Conservation (phyloP, 2,797 vertebrate genomes). For the Muscicapa comitata region DNA sequence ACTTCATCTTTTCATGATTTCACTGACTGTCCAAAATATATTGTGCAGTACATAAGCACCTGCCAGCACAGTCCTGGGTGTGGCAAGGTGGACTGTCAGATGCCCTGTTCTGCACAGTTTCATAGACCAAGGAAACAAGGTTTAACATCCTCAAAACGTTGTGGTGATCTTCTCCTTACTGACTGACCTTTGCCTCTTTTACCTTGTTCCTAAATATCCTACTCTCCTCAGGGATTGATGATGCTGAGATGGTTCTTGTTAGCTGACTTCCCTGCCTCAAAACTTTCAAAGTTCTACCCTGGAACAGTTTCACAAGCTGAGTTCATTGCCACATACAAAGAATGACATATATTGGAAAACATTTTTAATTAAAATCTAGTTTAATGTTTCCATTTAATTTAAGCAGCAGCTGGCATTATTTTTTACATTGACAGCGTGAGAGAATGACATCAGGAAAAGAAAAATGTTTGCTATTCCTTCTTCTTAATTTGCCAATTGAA, state of each 20-base stretch:
- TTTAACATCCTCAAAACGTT: not conserved
- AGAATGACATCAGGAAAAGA: not conserved
- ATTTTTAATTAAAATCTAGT: constrained; percentile 42
- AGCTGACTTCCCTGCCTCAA: not conserved
- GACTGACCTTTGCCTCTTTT: not conserved
- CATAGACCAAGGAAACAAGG: not conserved
- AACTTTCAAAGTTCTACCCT: not conserved
- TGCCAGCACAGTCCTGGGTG: not conserved
- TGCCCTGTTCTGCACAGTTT: not conserved
- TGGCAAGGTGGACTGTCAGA: not conserved
- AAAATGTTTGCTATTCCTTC: not conserved
- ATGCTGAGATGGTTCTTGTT: not conserved
- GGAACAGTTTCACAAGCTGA: not conserved
- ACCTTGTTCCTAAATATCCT: not conserved
- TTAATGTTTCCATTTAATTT: not conserved
- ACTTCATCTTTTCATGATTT: not conserved
- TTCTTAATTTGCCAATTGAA: not conserved
- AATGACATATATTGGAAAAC: not conserved
- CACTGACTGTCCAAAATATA: not conserved
- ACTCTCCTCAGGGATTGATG: not conserved
- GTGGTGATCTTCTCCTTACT: not conserved
- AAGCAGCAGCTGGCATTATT: not conserved
- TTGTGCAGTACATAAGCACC: not conserved
- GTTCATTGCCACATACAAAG: not conserved
- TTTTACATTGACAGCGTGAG: not conserved